A percentile compares a stretch with the other conserved stretches of the same genome.
Evolutionary conservation across 2,888 invertebrate species (phyloP).

Genomic region (Rhaphigaster nebulosa): DNA sequence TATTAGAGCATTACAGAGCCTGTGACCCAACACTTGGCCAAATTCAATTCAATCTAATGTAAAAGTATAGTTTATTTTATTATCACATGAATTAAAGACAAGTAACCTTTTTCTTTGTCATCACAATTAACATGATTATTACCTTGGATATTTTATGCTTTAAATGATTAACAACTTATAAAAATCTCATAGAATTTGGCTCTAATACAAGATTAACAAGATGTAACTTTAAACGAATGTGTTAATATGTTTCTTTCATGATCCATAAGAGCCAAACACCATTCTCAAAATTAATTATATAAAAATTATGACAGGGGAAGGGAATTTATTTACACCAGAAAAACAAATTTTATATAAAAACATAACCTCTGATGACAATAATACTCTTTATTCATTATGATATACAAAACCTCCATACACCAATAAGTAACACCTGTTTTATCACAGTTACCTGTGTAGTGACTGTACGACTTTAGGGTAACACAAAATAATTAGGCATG

Average conservation of each 20-base stretch:
- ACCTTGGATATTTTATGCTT: not conserved
- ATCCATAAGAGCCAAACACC: not conserved
- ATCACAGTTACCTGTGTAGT: not conserved
- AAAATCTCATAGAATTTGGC: not conserved
- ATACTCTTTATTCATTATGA: not conserved
- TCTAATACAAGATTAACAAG: not conserved
- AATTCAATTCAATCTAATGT: no score
- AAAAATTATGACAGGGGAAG: not conserved
- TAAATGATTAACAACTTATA: not conserved
- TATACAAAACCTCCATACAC: not conserved
- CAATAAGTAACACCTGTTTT: not conserved
- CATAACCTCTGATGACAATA: slow-evolving; percentile 26
- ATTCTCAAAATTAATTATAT: not conserved
- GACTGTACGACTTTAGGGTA: not conserved
- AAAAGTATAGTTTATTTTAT: no score
- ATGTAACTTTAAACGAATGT: not conserved
- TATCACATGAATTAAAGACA: no score
- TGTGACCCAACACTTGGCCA: no score
- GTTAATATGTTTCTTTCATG: not conserved
- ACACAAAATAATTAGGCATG: slow-evolving; percentile 17
- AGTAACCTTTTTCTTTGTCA: not conserved
- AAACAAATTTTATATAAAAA: not conserved
- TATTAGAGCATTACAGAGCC: no score
- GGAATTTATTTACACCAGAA: not conserved
- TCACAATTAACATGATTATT: not conserved